These are phyloP conservation scores for Xestia rhomboidea DNA, from an alignment of 2,888 invertebrate species.

Conservation along the genomic window DNA sequence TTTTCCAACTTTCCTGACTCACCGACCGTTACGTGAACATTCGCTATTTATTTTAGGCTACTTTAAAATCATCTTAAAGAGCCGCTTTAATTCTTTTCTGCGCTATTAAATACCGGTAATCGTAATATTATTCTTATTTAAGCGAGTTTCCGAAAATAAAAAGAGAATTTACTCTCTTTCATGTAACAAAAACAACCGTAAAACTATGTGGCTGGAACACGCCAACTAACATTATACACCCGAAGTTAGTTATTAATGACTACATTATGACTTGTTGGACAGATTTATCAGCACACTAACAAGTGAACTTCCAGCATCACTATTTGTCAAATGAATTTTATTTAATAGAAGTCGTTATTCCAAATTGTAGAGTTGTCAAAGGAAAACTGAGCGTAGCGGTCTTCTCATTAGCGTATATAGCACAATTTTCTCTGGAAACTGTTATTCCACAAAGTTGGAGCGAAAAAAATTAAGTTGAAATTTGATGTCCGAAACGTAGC, in stretches of 20 bases:
- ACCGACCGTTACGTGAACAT: slow-evolving; percentile 87
- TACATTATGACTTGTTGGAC: slow-evolving; percentile 58
- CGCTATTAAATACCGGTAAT: slow-evolving; percentile 63
- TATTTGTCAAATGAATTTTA: slow-evolving; percentile 58
- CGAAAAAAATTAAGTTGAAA: slow-evolving; percentile 69
- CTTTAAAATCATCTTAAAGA: slow-evolving; percentile 84
- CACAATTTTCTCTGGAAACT: slow-evolving; percentile 62
- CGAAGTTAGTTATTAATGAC: slow-evolving; percentile 57
- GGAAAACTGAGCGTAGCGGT: slow-evolving; percentile 56
- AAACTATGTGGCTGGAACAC: slow-evolving; percentile 42
- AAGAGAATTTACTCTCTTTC: slow-evolving; percentile 22
- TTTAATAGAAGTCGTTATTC: slow-evolving; percentile 40
- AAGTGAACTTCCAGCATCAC: slow-evolving; percentile 51
- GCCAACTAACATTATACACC: slow-evolving; percentile 52
- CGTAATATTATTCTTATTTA: slow-evolving; percentile 66
- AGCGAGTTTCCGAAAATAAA: slow-evolving; percentile 34
- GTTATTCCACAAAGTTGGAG: slow-evolving; percentile 59
- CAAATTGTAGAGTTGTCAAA: slow-evolving; percentile 48
- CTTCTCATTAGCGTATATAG: slow-evolving; percentile 65
- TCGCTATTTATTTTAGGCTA: slow-evolving; percentile 85
- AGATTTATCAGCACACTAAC: slow-evolving; percentile 58
- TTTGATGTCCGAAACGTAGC: slow-evolving; percentile 67
- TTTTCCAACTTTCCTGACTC: slow-evolving; percentile 89
- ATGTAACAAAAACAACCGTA: slow-evolving; percentile 39
- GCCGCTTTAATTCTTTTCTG: slow-evolving; percentile 72